Conservation (phyloP, 2,113 vertebrate species). For the Alethe diademata region DNA sequence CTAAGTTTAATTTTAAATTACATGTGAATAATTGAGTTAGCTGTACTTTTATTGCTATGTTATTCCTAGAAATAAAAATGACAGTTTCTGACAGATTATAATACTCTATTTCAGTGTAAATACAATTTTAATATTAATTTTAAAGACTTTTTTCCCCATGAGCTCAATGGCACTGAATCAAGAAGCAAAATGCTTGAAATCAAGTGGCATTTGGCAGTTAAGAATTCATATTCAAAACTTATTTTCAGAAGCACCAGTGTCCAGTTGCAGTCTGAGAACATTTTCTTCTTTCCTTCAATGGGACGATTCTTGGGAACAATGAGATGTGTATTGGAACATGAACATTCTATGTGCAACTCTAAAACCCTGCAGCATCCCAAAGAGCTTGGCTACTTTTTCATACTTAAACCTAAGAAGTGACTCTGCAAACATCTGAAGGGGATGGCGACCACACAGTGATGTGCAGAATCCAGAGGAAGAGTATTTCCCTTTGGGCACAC, state of each 20-base stretch:
- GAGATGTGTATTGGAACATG: not conserved
- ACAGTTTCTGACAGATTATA: not conserved
- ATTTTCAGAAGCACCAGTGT: not conserved
- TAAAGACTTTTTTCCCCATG: not conserved
- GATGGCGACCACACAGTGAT: not conserved
- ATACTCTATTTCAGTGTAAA: not conserved
- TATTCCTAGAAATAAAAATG: not conserved
- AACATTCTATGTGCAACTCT: not conserved
- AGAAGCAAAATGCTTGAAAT: not conserved
- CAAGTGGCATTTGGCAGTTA: conserved; percentile 9
- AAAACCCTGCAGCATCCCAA: not conserved
- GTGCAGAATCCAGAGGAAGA: not conserved
- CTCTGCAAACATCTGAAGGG: not conserved
- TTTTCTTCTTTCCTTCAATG: not conserved
- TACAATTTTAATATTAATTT: conserved; percentile 2
- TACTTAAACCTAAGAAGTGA: not conserved
- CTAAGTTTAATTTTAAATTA: not conserved
- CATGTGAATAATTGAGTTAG: not conserved
- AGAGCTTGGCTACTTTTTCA: not conserved
- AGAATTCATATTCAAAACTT: not conserved
- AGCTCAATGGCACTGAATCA: not conserved
- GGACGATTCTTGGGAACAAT: rapidly evolving
- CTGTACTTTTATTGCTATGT: not conserved
- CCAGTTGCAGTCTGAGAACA: not conserved
- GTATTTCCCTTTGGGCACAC: not conserved